Base-by-base conservation (phyloP, 2,888 invertebrate species). In the Oscheius sp. region DNA sequence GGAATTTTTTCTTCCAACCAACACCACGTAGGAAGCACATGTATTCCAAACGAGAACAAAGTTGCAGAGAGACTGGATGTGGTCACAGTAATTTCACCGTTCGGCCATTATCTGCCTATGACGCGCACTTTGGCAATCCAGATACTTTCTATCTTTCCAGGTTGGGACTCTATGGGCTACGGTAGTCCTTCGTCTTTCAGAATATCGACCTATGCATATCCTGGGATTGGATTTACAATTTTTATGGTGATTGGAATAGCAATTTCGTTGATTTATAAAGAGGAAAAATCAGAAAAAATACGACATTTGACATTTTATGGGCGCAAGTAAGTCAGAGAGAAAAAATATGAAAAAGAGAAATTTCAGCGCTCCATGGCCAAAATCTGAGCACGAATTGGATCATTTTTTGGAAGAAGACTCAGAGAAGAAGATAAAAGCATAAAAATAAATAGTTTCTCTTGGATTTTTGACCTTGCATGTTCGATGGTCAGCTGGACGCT, bases 191-290 rank as follows among this genome's bases (percentile, higher is more conserved):
- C 8, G 17, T 25, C 17, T 12, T 29, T 52, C 6, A 42, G 58
- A 70, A 79, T 82, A 25, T 82, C 82, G 1, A 80, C 81, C 4
- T 82, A 81, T 67, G 71, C 74, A 34, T 82, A 82, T 53, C 74
- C 82, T 0, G 75, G 74, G 12, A 48, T 81, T 23, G 81, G 82
- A n/a, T 80, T 82, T 63, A 70, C 78, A 4, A 48, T 82, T 1
- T 81, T 81, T 76, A 57, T 82, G 29, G 57, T 64, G 1, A 75
- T 81, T 23, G 82, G 73, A 20, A 71, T 74, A 37, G 57, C 74
- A 1, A 57, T 80, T 8, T 72, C 76, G 5, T 66, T 77, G 50
- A 74, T 80, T 42, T 77, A 78, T 34, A 67, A 77, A 31, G 70
- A 72, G 5, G 65, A 70, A 15, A 70, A 71, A 15, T 61, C 61